Evolutionary conservation across 2,888 invertebrate genomes (phyloP), one percentile per base, ranked within the genome.

Genomic region (Clunio marinus): DNA sequence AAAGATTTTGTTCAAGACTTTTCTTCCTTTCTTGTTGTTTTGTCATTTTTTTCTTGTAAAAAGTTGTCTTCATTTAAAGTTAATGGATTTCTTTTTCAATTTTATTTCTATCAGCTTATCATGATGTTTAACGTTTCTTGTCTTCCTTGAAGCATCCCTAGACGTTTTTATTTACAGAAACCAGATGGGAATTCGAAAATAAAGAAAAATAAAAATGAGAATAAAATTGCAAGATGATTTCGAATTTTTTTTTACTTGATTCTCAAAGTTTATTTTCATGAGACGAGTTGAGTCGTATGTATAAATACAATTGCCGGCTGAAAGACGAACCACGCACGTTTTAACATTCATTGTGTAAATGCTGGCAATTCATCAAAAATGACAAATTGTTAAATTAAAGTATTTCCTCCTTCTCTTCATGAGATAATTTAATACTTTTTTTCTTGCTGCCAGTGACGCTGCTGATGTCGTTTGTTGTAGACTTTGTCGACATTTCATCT

Each of bases 371-470:
- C 45, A 63, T 63, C 63, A 63, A 37, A 63, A 37, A 63, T 63
- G 63, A 63, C 20, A 63, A 63, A 63, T 63, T 45, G 63, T 46
- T 63, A 63, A 63, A 63, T 63, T 63, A 63, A 45, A 45, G 41
- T 27, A 15, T 35, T 59, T 37, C 13, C 41, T 51, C 57, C 25
- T 15, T 57, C 13, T 15, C 17, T 5, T 57, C 10, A 8, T 51
- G 51, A 51, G 51, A 51, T 51, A 57, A 57, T 57, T 57, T 57
- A 57, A 57, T 24, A 57, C 25, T 51, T 51, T 22, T 51, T 51
- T 45, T 32, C 13, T 5, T n/a, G n/a, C n/a, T 32, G 35, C 35
- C 35, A 32, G 13, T 32, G 35, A 8, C 15, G 20, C 22, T 24
- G 57, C 20, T 20, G 57, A 3, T 57, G 57, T 57, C 57, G 25